These are phyloP conservation scores for Chroicocephalus ridibundus DNA, from an alignment of 2,113 vertebrate species.

Conservation along the genomic window DNA sequence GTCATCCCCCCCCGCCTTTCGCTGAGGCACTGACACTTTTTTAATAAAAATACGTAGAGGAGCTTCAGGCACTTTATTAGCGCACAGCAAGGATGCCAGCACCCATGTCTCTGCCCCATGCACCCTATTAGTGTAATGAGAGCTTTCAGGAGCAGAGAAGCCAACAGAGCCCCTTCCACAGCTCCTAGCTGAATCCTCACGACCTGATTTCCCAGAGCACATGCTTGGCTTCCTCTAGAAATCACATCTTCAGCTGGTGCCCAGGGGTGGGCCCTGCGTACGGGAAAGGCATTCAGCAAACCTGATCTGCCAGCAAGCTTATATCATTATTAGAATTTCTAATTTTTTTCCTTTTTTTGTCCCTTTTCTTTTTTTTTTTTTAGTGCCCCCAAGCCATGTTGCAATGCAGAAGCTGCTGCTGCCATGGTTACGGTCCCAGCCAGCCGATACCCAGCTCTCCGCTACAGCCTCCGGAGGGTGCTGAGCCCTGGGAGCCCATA, in stretches of 20 bases:
- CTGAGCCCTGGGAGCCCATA: background rate
- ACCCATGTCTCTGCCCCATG: background rate
- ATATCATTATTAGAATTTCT: conserved; percentile 17
- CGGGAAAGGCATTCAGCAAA: conserved; percentile 5
- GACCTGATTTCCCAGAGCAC: background rate
- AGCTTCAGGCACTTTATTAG: conserved; percentile 71
- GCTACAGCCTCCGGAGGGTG: background rate
- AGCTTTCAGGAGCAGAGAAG: background rate
- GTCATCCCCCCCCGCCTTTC: background rate
- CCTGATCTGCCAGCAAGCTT: background rate
- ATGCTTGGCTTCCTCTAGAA: background rate
- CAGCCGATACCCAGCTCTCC: background rate
- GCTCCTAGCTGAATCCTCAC: background rate
- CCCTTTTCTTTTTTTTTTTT: background rate
- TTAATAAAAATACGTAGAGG: conserved; percentile 39
- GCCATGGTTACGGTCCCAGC: conserved; percentile 71
- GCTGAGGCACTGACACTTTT: conserved; percentile 10
- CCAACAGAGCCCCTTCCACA: background rate
- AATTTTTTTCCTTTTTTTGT: background rate
- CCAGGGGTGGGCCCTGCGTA: background rate
- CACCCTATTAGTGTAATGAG: conserved; percentile 30
- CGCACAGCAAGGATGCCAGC: conserved; percentile 57
- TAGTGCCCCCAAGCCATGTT: conserved; percentile 45
- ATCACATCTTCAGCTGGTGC: background rate
- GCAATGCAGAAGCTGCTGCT: conserved; percentile 66